These are phyloP conservation scores for Aquatica leii DNA, from an alignment of 2,888 invertebrate genomes.

Conservation along the genomic window DNA sequence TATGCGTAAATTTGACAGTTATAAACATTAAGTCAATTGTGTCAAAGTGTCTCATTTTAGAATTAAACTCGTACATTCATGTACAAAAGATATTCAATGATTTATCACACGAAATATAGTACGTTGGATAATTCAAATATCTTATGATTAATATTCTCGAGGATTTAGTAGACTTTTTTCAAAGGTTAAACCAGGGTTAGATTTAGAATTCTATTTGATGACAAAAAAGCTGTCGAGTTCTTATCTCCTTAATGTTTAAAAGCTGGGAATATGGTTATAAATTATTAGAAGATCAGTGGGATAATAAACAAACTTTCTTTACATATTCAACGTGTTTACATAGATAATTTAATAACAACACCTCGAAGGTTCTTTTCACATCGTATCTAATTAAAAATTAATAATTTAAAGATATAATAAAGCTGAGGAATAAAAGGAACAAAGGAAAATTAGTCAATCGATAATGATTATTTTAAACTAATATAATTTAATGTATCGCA, in stretches of 20 bases:
- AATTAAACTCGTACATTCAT: no score
- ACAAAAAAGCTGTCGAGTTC: conserved; percentile 4
- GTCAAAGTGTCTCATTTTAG: no score
- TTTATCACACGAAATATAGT: conserved; percentile 22
- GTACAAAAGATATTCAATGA: conserved; percentile 15
- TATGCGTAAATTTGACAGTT: no score
- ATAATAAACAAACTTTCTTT: conserved; percentile 4
- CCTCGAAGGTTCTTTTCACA: conserved; percentile 2
- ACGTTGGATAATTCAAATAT: conserved; percentile 25
- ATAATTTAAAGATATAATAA: no score
- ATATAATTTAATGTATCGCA: not conserved
- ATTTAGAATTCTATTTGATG: conserved; percentile 6
- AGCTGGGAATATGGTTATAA: conserved; percentile 2
- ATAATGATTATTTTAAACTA: not conserved
- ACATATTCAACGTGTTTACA: conserved; percentile 8
- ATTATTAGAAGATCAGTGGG: not conserved
- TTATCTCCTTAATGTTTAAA: not conserved
- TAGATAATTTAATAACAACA: conserved; percentile 4
- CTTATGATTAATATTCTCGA: conserved; percentile 25
- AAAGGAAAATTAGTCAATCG: not conserved
- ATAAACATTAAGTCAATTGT: no score
- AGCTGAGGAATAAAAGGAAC: not conserved
- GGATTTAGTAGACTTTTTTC: conserved; percentile 14
- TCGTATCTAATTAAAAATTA: no score
- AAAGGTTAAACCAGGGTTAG: conserved; percentile 7